phyloP scores from a whole-genome alignment of 1,140 invertebrate genomes.

The Macrostomum lignano region DNA sequence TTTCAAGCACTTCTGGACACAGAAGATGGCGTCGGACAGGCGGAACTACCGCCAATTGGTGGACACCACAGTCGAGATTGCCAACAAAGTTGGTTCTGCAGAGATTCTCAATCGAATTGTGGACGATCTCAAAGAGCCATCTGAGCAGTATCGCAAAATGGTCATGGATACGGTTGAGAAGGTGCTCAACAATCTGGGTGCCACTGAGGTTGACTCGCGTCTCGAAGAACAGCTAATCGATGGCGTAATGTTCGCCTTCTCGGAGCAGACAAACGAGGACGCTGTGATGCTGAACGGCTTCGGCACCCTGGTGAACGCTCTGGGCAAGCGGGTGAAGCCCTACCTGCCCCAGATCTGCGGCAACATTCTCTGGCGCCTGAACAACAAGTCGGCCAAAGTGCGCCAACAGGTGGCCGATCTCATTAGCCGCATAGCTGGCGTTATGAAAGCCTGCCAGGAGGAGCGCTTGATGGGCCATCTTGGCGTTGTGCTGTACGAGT shows the following conservation, averaged over 20 bases:
- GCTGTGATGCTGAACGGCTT: slow-evolving; percentile 99
- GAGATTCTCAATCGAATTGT: slow-evolving; percentile 95
- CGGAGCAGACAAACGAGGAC: slow-evolving; percentile 96
- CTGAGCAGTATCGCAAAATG: slow-evolving; percentile 98
- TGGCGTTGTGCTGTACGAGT: slow-evolving; percentile 95
- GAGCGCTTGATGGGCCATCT: slow-evolving; percentile 98
- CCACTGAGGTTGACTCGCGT: slow-evolving; percentile 80
- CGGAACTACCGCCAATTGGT: slow-evolving; percentile 79
- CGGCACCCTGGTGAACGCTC: slow-evolving; percentile 84
- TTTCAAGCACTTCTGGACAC: slow-evolving; percentile 99
- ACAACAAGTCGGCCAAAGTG: slow-evolving; percentile 97
- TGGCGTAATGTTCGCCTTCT: slow-evolving; percentile 93
- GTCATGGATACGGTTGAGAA: slow-evolving; percentile 99
- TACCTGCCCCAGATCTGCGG: slow-evolving; percentile 97
- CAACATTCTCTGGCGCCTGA: slow-evolving; percentile 91
- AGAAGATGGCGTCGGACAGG: slow-evolving; percentile 86
- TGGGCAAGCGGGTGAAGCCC: slow-evolving; percentile 83
- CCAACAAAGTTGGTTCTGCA: slow-evolving; percentile 77
- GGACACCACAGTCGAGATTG: slow-evolving; percentile 96
- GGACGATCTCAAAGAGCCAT: slow-evolving; percentile 95
- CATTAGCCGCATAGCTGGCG: slow-evolving; percentile 82
- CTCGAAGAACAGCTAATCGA: slow-evolving; percentile 95
- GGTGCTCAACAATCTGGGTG: slow-evolving; percentile 77
- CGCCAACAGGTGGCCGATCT: slow-evolving; percentile 94
- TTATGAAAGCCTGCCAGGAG: slow-evolving; percentile 98